Evolutionary conservation across 2,888 invertebrate genomes (phyloP), one percentile per base, ranked within the genome.

Genomic region (Notocelia uddmanniana): DNA sequence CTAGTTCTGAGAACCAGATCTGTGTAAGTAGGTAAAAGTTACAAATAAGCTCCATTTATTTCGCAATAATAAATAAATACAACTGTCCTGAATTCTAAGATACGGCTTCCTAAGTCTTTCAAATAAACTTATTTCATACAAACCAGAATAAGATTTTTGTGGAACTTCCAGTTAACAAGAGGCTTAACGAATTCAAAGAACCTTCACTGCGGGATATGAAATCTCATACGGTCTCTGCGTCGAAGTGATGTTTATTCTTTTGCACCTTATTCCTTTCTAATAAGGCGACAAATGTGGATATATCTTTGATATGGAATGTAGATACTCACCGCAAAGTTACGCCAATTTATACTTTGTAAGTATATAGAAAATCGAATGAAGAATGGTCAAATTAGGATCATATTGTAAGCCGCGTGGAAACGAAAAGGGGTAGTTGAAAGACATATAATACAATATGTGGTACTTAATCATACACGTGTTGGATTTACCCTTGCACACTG

Each of bases 151-250:
- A 18, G 19, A 13, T n/a, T 31, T 52, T 59, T 59, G 11, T 69
- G 69, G 31, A 62, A 45, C 54, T 70, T 63, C 19, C 41, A 50
- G 23, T 50, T 58, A 64, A 66, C 70, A 70, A 70, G 70, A 13
- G 54, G 13, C 71, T 31, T 71, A 71, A 71, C 71, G 71, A 71
- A 71, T 67, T 54, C 66, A 60, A 60, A 67, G 66, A 34, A 71
- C 60, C 59, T 55, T 64, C 54, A 34, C 60, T 13, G 31, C 45
- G 54, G 71, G 66, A 23, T 59, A 37, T 68, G 18, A 21, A 50
- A 50, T 58, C 23, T 37, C 34, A 10, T 41, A 57, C 37, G 5
- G 26, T 5, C 31, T 6, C 31, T 1, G 31, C 31, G 8, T 31
- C 31, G 8, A 5, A 31, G 31, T 8, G 5, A 31, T 31, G 8